Evolutionary conservation across 2,113 vertebrate species (phyloP).

Genomic region (Macaca nemestrina): DNA sequence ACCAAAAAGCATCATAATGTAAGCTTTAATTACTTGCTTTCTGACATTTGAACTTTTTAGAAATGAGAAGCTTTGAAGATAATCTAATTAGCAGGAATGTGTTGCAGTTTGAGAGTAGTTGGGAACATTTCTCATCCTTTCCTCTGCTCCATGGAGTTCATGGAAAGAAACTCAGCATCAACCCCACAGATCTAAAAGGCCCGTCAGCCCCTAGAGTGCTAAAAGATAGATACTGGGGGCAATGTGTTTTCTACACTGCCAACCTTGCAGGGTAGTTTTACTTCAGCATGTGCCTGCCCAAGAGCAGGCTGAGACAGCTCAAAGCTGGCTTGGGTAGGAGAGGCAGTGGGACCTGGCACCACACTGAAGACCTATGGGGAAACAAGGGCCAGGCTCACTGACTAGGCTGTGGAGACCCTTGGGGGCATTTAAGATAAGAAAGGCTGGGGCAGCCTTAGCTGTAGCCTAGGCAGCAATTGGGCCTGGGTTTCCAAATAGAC

Average conservation of each 20-base stretch:
- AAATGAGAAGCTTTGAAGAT: conserved; percentile 35
- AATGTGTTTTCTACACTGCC: background rate
- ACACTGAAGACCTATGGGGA: background rate
- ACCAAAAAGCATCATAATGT: background rate
- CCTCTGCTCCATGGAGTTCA: background rate
- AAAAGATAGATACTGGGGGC: background rate
- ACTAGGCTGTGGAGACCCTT: background rate
- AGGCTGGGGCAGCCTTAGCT: background rate
- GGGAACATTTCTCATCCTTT: background rate
- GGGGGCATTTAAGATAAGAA: background rate
- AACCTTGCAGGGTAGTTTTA: background rate
- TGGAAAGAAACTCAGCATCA: background rate
- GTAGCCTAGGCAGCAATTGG: background rate
- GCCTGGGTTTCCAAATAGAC: background rate
- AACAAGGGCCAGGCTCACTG: background rate
- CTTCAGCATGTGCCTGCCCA: background rate
- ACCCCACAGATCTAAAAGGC: background rate
- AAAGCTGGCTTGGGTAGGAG: background rate
- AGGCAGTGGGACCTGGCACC: background rate
- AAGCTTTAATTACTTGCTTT: conserved; percentile 38
- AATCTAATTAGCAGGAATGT: background rate
- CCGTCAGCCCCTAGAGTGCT: background rate
- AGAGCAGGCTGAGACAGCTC: background rate
- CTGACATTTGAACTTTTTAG: conserved; percentile 30
- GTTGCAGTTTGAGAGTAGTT: background rate